Base-by-base conservation (phyloP, 2,113 vertebrate species). In the Physeter macrocephalus region DNA sequence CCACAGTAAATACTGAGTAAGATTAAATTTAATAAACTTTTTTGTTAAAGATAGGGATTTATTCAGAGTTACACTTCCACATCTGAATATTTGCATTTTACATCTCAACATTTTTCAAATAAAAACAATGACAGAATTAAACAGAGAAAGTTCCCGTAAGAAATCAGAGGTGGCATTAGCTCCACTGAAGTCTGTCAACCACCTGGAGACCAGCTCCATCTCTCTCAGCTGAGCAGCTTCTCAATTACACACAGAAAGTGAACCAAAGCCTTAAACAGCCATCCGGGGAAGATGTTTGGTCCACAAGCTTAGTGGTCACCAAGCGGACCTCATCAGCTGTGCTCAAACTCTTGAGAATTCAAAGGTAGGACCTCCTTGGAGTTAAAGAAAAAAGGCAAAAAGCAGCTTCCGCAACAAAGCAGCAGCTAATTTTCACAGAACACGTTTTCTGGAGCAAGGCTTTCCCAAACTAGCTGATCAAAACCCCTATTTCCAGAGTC, bases 181-280 rank as follows among this genome's bases (percentile, higher is more conserved):
- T 90, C 69, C 62, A 87, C 25, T 57, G 8, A 57, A 87, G 29
- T 84, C 88, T 83, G 13, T 43, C 57, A 80, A 66, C 17, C 12
- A 43, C 31, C 71, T 77, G 13, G 36, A 91, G n/a, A 92, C 29
- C 64, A 94, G 49, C 57, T 66, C 13, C 2, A 5, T 59, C 13
- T 21, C n/a, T 29, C 43, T 85, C 54, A 67, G 27, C 82, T 81
- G 39, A 94, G 31, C 87, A 46, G 57, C 67, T 93, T 85, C 86
- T 91, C 86, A 88, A 4, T 74, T 67, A 90, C 29, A 92, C 36
- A 74, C 31, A 64, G 62, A 43, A 80, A 66, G 23, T 71, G 62
- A 87, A 46, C 59, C 91, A 93, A 97, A 96, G 67, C 10, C 39
- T 88, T 93, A 95, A 93, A 11, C 54, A 95, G 52, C 81, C 83